Evolutionary conservation across 2,113 vertebrate species (phyloP).

Genomic region (Tachysurus fulvidraco): DNA sequence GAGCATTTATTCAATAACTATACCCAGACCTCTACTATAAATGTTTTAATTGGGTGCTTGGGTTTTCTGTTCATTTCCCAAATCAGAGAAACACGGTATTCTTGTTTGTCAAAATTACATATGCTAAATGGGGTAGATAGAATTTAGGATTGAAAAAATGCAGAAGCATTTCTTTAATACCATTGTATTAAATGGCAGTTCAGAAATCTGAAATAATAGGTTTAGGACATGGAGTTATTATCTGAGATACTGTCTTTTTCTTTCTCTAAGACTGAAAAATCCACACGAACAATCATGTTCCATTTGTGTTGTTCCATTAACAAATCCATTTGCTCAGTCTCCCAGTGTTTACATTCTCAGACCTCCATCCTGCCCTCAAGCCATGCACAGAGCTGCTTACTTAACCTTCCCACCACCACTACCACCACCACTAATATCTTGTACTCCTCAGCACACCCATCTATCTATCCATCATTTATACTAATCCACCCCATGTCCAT

Average conservation of each 20-base stretch:
- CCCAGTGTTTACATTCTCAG: slow-evolving; percentile 1
- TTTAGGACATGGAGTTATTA: neutral
- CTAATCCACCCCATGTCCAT: slow-evolving; percentile 48
- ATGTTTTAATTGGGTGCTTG: neutral
- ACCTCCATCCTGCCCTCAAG: slow-evolving; percentile 23
- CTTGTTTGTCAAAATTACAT: neutral
- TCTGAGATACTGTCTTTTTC: slow-evolving; percentile 11
- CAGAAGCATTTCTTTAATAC: neutral
- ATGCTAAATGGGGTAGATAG: neutral
- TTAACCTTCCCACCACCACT: slow-evolving; percentile 33
- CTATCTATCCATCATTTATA: slow-evolving; percentile 49
- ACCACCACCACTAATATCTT: slow-evolving; percentile 17
- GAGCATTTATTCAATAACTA: neutral
- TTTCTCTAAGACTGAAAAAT: slow-evolving; percentile 14
- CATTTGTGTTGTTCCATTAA: slow-evolving; percentile 31
- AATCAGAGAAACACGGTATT: neutral
- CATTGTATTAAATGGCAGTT: neutral
- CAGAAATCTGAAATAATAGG: neutral
- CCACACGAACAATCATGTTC: slow-evolving; percentile 38
- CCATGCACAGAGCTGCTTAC: neutral
- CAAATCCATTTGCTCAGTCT: slow-evolving; percentile 27
- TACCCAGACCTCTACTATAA: neutral
- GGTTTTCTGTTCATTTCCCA: neutral
- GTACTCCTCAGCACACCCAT: slow-evolving; percentile 3
- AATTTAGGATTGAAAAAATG: neutral